A percentile compares a stretch with the other conserved stretches of the same genome.
Conservation (phyloP, 2,113 vertebrate genomes). For the Podiceps cristatus region DNA sequence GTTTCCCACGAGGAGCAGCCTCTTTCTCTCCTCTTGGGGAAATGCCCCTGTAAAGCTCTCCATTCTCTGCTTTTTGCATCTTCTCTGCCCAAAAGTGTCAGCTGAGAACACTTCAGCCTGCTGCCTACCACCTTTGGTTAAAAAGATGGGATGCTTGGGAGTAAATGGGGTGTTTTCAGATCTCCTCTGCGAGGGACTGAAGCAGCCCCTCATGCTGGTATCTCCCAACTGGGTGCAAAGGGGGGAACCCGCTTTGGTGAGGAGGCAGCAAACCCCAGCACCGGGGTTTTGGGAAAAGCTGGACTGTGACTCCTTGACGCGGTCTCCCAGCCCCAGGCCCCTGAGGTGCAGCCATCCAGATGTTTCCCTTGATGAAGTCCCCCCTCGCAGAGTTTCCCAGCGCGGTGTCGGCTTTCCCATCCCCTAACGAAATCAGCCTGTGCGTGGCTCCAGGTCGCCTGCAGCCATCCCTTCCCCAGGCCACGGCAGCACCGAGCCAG, state of each 20-base stretch:
- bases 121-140: neutral
- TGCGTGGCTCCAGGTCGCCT: neutral
- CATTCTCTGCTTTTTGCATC: neutral
- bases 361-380: neutral
- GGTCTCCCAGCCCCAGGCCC: neutral
- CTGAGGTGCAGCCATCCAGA: neutral
- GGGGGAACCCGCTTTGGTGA: neutral
- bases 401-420: neutral
- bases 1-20: neutral
- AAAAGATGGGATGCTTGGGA: neutral
- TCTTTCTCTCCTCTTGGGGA: neutral
- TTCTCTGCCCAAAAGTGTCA: neutral
- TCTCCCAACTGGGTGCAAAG: neutral
- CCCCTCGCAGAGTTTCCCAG: neutral
- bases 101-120: neutral
- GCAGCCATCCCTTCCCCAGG: neutral
- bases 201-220: neutral
- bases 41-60: neutral
- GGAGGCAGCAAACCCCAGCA: neutral
- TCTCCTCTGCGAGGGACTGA: rapidly evolving
- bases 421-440: neutral
- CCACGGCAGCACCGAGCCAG: rapidly evolving
- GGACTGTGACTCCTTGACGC: rapidly evolving
- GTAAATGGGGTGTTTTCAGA: neutral
- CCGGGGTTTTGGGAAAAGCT: neutral